Evolutionary conservation across 1,140 invertebrate species (phyloP).

Genomic region (Yoshiicerus persimilis): DNA sequence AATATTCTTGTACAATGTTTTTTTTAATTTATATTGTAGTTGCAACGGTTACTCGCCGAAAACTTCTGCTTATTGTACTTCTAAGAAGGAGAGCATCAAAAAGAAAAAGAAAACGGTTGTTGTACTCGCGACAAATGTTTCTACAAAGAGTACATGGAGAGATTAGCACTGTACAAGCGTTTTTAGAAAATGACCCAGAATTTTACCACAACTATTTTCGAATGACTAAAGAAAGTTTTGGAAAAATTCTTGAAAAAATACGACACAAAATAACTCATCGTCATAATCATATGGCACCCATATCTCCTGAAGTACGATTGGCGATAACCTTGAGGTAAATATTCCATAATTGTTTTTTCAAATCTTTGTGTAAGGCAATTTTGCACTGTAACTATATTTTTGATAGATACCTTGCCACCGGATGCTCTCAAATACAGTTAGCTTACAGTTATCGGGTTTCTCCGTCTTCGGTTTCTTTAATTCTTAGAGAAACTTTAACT

Average conservation of each 20-base stretch:
- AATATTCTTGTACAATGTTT: too few relatives aligned
- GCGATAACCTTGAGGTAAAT: not conserved
- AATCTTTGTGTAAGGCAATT: too few relatives aligned
- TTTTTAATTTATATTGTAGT: too few relatives aligned
- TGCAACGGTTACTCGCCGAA: too few relatives aligned
- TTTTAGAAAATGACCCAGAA: not conserved
- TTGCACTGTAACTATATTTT: too few relatives aligned
- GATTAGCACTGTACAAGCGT: not conserved
- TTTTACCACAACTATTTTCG: not conserved
- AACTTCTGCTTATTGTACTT: too few relatives aligned
- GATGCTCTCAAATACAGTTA: not conserved
- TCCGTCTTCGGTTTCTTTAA: not conserved
- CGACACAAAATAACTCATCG: not conserved
- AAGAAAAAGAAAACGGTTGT: not conserved
- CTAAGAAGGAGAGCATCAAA: not conserved
- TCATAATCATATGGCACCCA: not conserved
- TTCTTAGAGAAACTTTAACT: not conserved
- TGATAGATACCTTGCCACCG: constrained; percentile 32
- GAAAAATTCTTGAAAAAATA: not conserved
- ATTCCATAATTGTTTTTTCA: not conserved
- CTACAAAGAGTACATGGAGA: not conserved
- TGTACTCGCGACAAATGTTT: not conserved
- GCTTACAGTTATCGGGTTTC: not conserved
- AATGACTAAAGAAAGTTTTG: not conserved
- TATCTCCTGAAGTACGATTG: not conserved